These are phyloP conservation scores for Calidris pugnax DNA, from an alignment of 2,113 vertebrate genomes.

Conservation along the genomic window DNA sequence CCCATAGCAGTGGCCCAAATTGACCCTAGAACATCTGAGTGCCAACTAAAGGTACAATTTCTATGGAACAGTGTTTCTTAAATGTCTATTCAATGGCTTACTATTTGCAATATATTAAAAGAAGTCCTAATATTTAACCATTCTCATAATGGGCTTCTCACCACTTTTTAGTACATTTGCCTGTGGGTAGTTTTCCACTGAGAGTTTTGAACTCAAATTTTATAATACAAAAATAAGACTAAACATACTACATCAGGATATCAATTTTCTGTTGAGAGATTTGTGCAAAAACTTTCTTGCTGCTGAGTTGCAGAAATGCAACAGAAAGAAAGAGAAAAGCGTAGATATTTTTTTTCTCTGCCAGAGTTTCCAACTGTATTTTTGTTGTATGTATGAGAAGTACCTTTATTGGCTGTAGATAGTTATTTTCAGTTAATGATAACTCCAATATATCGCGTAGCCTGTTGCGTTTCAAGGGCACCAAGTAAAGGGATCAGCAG, in stretches of 20 bases:
- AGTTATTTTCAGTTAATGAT: not conserved
- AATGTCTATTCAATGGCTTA: not conserved
- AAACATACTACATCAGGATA: not conserved
- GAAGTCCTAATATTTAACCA: not conserved
- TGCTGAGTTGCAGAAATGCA: not conserved
- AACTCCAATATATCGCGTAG: slow-evolving; percentile 41
- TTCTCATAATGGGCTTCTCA: not conserved
- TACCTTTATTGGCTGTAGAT: not conserved
- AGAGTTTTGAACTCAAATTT: not conserved
- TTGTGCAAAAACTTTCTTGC: not conserved
- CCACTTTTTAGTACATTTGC: not conserved
- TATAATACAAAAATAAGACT: not conserved
- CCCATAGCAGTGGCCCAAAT: not conserved
- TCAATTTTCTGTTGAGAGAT: not conserved
- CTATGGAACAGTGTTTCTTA: not conserved
- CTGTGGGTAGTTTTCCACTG: not conserved
- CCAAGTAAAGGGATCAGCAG: slow-evolving; percentile 74
- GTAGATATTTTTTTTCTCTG: not conserved
- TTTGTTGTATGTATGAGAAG: not conserved
- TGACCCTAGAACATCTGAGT: not conserved
- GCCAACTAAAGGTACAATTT: slow-evolving; percentile 47
- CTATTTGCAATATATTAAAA: not conserved
- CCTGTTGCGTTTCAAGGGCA: slow-evolving; percentile 76
- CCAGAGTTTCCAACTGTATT: not conserved
- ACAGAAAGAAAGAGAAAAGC: not conserved